Base-by-base conservation (phyloP, 2,888 invertebrate species). In the Rhyacophila evoluta region DNA sequence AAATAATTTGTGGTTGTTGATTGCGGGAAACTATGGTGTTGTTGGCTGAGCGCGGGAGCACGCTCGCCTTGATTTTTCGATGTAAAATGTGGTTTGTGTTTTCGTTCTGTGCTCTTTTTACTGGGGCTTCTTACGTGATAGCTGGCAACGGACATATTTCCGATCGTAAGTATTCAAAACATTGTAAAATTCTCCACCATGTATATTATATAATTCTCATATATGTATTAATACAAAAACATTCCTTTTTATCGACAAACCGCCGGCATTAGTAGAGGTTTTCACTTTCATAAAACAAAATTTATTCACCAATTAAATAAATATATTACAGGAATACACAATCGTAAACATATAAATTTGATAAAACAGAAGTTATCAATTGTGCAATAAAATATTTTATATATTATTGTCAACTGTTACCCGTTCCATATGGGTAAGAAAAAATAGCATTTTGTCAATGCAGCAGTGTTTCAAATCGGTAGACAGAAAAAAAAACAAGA, bases 81-180 rank as follows among this genome's bases (percentile, higher is more conserved):
- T 87, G 85, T 87, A 89, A 85, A 85, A 90, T 90, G 89, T 90
- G 89, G 89, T 89, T 88, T 88, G 88, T 88, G 86, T 84, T 89
- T 85, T 85, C 89, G 85, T 84, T 89, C 83, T 88, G 89, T 89
- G 88, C 87, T 84, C 83, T 88, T 81, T 88, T 87, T 84, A 84
- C 86, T 83, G 87, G 88, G 85, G 86, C 87, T 83, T 86, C 87
- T 84, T 87, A 86, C 85, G 88, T 87, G 79, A 84, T 86, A 75
- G 88, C 88, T 82, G 85, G 86, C 33, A 87, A 86, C 83, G 86
- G 84, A 82, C 84, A 85, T 81, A 83, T 84, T 81, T 83, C 86
- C 82, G 86, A 85, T 72, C 86, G 89, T 89, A 83, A 89, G 89
- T 89, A 85, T 72, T 27, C 71, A 67, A 67, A 37, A 78, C 71